phyloP scores from a whole-genome alignment of 2,888 invertebrate species.

The Macrosiphum euphorbiae region DNA sequence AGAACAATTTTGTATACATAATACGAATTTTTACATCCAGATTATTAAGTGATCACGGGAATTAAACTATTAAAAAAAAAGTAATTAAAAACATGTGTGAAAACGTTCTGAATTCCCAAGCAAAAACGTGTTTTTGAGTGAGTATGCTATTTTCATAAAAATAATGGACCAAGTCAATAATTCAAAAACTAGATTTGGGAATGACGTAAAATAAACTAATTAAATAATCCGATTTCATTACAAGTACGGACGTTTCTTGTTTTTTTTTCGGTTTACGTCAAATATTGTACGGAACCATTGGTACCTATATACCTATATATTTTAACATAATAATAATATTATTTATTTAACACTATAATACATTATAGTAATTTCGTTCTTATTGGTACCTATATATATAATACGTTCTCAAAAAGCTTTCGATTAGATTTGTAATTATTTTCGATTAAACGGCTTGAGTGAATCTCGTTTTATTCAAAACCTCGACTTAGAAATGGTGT shows the following conservation, averaged over 20 bases:
- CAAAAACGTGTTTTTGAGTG: conserved; percentile 47
- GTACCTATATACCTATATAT: neutral
- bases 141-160: conserved; percentile 36
- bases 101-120: conserved; percentile 36
- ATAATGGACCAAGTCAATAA: conserved; percentile 40
- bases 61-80: neutral
- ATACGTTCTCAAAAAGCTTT: neutral
- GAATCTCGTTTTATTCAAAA: neutral
- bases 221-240: conserved; percentile 39
- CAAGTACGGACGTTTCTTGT: neutral
- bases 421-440: neutral
- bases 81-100: conserved; percentile 33
- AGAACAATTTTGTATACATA: neutral
- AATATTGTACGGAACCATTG: too few relatives aligned
- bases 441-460: neutral
- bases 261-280: neutral
- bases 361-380: conserved; percentile 10
- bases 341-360: neutral
- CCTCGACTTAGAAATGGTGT: neutral
- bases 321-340: neutral
- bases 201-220: conserved; percentile 36
- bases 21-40: conserved; percentile 1
- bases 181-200: conserved; percentile 32
- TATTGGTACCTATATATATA: neutral
- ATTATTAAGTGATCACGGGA: conserved; percentile 28